Base-by-base conservation (phyloP, 2,888 invertebrate species). In the Calameuta filiformis region DNA sequence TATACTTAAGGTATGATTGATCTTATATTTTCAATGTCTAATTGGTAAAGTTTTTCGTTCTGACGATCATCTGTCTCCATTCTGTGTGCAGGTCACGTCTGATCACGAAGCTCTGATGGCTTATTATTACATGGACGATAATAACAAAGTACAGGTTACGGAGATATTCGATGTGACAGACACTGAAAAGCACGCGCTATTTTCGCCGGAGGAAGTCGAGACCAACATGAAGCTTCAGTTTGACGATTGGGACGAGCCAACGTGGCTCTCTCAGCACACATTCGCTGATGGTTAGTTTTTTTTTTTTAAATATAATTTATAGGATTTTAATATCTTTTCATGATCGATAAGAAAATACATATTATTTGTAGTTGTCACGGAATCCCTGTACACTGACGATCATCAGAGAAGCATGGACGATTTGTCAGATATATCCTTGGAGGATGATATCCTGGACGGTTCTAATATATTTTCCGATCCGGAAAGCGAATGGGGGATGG, bases 111-210 rank as follows among this genome's bases (percentile, higher is more conserved):
- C 98, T 0, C 93, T 97, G 12, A 96, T 98, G 93, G 96, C 97
- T 0, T 98, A 97, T 92, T 98, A 98, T 92, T 98, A 98, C 91
- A 94, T 96, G 90, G 97, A 98, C 90, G 95, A 96, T 85, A 95
- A 97, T 87, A 96, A 97, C 91, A 95, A 96, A 93, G 95, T 97
- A 86, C 96, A 96, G 92, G 95, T 97, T 86, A 97, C 97, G 1
- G 97, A 97, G 93, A 97, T 98, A 87, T 97, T 96, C 90, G 97
- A 97, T 91, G 96, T 97, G 88, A 96, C 96, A 0, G 96, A 96
- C 85, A 94, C 95, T 76, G 96, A 96, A 84, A 94, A 94, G 35
- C 93, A 94, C 76, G 93, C 94, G 34, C 93, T 95, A 77, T 94
- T 95, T 91, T 94, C 94, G 76, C 92, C 93, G 0, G 92, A 92